Percentiles rank a stretch among this genome's conserved stretches.
These are phyloP conservation scores for Aegotheles bennettii DNA, from an alignment of 2,113 vertebrate genomes.

Conservation along the genomic window DNA sequence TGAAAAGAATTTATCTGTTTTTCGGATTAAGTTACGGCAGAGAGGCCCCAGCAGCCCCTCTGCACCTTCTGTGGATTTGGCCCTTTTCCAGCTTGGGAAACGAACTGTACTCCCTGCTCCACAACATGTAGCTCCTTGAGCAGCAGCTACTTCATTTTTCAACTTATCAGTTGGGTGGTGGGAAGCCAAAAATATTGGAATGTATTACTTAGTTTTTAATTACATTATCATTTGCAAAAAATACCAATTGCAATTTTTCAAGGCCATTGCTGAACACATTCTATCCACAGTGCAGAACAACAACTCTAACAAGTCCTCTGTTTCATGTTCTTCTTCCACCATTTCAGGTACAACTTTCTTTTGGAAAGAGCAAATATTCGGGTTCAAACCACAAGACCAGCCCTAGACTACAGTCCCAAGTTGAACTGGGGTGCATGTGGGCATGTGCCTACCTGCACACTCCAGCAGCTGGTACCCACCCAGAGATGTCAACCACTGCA, in stretches of 20 bases:
- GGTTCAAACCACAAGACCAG: not conserved
- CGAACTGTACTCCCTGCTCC: not conserved
- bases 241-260: not conserved
- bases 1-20: constrained; percentile 42
- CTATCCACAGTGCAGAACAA: not conserved
- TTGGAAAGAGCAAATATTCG: not conserved
- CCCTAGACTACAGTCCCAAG: not conserved
- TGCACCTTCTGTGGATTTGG: not conserved
- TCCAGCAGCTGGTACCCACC: not conserved
- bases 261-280: not conserved
- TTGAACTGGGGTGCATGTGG: rapidly evolving
- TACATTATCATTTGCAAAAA: not conserved
- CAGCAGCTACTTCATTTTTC: constrained; percentile 29
- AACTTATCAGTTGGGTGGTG: not conserved
- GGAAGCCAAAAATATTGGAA: not conserved
- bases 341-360: not conserved
- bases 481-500: not conserved
- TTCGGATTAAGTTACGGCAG: not conserved
- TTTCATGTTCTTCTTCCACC: not conserved
- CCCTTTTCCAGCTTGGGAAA: not conserved
- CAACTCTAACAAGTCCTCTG: not conserved
- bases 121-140: not conserved
- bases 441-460: not conserved
- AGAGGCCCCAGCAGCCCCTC: not conserved
- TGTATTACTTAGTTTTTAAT: not conserved